A percentile compares a stretch with the other conserved stretches of the same genome.
phyloP scores from a whole-genome alignment of 2,888 invertebrate genomes.

The Adela reaumurella region DNA sequence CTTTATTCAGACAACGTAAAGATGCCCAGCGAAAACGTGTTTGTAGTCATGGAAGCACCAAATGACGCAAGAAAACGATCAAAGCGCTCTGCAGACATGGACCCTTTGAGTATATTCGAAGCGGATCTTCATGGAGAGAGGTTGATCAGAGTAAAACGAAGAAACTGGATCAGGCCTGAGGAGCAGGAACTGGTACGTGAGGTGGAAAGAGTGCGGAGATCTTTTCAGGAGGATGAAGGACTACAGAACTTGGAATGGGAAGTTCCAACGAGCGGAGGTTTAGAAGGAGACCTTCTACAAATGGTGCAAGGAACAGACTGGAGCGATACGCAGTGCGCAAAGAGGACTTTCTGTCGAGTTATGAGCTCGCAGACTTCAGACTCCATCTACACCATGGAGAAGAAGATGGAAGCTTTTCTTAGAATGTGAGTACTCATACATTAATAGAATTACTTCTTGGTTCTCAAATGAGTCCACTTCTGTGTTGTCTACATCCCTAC shows the following conservation, averaged over 20 bases:
- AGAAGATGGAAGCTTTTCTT: conserved; percentile 71
- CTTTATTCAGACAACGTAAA: conserved; percentile 49
- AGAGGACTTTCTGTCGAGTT: conserved; percentile 72
- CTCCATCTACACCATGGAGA: conserved; percentile 71
- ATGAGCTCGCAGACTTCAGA: conserved; percentile 67
- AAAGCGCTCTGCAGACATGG: conserved; percentile 25
- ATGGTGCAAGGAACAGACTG: conserved; percentile 59
- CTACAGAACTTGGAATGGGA: conserved; percentile 32
- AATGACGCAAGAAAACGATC: conserved; percentile 30
- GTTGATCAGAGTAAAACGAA: conserved; percentile 25
- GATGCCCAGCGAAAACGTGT: conserved; percentile 53
- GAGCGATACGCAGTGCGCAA: conserved; percentile 75
- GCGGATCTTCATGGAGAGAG: conserved; percentile 17
- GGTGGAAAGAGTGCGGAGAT: conserved; percentile 24
- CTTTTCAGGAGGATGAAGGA: conserved; percentile 30
- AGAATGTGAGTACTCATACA: conserved; percentile 66
- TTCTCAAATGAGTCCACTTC: too few relatives aligned
- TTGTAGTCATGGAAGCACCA: conserved; percentile 41
- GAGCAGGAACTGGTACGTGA: background rate
- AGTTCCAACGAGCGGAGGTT: conserved; percentile 21
- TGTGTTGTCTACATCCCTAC: too few relatives aligned
- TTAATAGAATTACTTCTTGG: too few relatives aligned
- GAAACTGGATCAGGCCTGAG: conserved; percentile 5
- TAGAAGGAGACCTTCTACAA: conserved; percentile 42
- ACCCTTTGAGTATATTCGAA: conserved; percentile 23